Conservation (phyloP, 2,797 vertebrate species). For the Bothrops alternatus region DNA sequence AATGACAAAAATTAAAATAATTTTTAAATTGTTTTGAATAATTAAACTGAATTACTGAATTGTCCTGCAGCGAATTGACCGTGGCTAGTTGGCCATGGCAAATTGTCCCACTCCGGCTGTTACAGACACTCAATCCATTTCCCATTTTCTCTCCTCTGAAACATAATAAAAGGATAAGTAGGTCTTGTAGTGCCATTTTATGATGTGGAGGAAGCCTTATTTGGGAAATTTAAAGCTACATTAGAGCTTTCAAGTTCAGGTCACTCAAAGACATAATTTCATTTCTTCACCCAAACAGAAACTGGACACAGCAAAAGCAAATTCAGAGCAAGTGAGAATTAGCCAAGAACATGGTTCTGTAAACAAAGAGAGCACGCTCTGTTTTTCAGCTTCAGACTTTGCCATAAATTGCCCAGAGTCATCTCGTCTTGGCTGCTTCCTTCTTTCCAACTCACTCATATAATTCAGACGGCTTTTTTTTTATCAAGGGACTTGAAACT, state of each 20-base stretch:
- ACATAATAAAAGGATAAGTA: slow-evolving; percentile 42
- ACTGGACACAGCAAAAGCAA: slow-evolving; percentile 38
- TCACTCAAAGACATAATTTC: slow-evolving; percentile 33
- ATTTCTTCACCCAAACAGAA: slow-evolving; percentile 49
- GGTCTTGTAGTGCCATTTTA: slow-evolving; percentile 38
- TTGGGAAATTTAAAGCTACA: slow-evolving; percentile 48
- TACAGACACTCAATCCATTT: neutral
- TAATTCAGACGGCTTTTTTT: slow-evolving; percentile 28
- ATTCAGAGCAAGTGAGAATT: slow-evolving; percentile 39
- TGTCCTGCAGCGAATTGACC: neutral
- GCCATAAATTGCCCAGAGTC: neutral
- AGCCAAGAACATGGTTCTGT: slow-evolving; percentile 29
- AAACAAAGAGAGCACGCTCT: slow-evolving; percentile 35
- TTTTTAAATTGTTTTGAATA: neutral
- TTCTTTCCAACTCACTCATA: neutral
- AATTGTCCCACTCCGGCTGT: neutral
- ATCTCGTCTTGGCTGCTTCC: neutral
- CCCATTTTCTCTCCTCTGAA: slow-evolving; percentile 29
- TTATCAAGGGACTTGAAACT: neutral
- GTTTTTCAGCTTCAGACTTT: slow-evolving; percentile 10
- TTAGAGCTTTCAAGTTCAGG: slow-evolving; percentile 46
- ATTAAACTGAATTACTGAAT: neutral
- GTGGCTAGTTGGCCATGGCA: neutral
- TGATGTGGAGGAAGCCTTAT: slow-evolving; percentile 35
- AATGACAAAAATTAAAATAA: neutral